Evolutionary conservation across 2,888 invertebrate species (phyloP), one percentile per base, ranked within the genome.

Genomic region (Oasisia sp.): DNA sequence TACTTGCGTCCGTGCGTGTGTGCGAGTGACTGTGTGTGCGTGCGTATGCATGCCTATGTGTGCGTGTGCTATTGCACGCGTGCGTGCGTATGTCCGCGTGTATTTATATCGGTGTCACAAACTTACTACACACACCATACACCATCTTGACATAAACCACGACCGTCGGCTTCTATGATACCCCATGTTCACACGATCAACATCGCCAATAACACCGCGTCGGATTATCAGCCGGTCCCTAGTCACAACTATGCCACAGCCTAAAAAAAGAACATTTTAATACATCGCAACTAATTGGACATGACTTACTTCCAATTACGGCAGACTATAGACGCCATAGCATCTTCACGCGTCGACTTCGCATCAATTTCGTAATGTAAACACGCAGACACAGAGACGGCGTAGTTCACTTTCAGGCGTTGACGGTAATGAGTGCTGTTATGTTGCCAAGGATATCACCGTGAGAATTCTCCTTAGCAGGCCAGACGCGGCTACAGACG

Each of bases 401-500:
- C 27, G 5, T 0, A 74, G 74, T 74, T 74, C 27, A 27, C 27
- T 74, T 74, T 74, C 27, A 74, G 74, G 74, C 74, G 74, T 27
- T 14, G 74, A 74, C n/a, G 74, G n/a, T 74, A 74, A 74, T 74
- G 74, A 74, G 74, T 74, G 74, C 27, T 74, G 74, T 74, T 19
- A 74, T n/a, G 74, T 74, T 27, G 74, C n/a, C 74, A 74, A n/a
- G 27, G 74, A 27, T 74, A 74, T 74, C 74, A 74, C 74, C 74
- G 74, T 74, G 74, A 74, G 74, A 74, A 74, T 74, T 74, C 74
- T 74, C 74, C 74, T 74, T 27, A 74, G n/a, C 74, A 74, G 74
- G 27, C 74, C 74, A 19, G 74, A 74, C 74, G n/a, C 27, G 27
- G 19, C 74, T 74, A n/a, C 74, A 74, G 74, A 74, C 74, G n/a